phyloP scores from a whole-genome alignment of 1,140 invertebrate species.

The Drosophila santomea region DNA sequence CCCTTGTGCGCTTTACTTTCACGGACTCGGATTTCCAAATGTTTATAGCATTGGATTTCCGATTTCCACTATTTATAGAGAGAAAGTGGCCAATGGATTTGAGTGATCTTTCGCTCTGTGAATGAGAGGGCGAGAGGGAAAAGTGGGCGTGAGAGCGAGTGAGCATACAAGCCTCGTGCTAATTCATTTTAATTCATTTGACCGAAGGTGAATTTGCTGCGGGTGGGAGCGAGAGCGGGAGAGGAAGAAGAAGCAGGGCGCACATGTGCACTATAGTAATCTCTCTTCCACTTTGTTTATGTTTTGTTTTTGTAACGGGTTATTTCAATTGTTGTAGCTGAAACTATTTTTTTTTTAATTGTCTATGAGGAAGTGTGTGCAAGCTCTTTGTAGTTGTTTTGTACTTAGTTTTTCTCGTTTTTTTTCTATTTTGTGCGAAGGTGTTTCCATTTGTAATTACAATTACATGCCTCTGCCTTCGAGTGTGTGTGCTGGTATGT shows the following conservation, averaged over 20 bases:
- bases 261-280: slow-evolving; percentile 42
- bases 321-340: slow-evolving; percentile 35
- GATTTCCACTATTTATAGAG: slow-evolving; percentile 74
- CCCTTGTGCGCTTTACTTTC: slow-evolving; percentile 53
- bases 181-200: slow-evolving; percentile 68
- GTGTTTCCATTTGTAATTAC: slow-evolving; percentile 72
- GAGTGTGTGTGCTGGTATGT: slow-evolving; percentile 20
- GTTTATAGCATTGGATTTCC: slow-evolving; percentile 61
- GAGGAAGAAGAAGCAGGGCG: slow-evolving; percentile 26
- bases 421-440: slow-evolving; percentile 59
- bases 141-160: slow-evolving; percentile 4
- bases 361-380: slow-evolving; percentile 64
- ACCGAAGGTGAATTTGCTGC: slow-evolving; percentile 55
- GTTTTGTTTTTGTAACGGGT: slow-evolving; percentile 69
- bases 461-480: slow-evolving; percentile 21
- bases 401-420: slow-evolving; percentile 33
- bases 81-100: slow-evolving; percentile 59
- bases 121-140: neutral
- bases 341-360: slow-evolving; percentile 29
- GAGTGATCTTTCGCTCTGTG: slow-evolving; percentile 6
- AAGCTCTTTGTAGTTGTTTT: slow-evolving; percentile 39
- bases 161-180: slow-evolving; percentile 61
- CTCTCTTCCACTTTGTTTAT: slow-evolving; percentile 33
- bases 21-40: slow-evolving; percentile 62
- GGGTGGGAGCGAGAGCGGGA: slow-evolving; percentile 8